Evolutionary conservation across 2,888 invertebrate species (phyloP), one percentile per base, ranked within the genome.

Genomic region (Ophion costatus): DNA sequence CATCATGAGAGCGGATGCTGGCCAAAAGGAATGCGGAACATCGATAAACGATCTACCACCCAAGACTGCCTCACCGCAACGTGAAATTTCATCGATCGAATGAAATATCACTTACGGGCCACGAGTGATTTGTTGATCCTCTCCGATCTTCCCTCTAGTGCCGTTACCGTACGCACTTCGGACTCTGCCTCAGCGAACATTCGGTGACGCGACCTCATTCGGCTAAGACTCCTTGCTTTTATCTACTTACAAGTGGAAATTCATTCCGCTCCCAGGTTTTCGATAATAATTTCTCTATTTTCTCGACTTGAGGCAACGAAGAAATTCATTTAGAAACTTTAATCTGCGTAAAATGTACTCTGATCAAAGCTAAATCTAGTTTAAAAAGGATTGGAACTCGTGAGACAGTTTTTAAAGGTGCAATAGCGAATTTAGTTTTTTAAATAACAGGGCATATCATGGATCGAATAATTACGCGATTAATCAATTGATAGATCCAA

Each of bases 1-100:
- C 69, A 45, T 61, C 69, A 51, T 24, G n/a, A 63, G 59, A 74
- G 66, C 33, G 42, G 57, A 75, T 61, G 45, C 51, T 33, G 22
- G 20, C 51, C 45, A 59, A 73, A 24, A 51, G 57, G 70, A 74
- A 80, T 64, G 69, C 77, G 64, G 61, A 79, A 76, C 83, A 87
- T 86, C 84, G 85, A 87, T 87, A 88, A 87, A 87, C 88, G 86
- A 89, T 88, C 73, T 78, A 45, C 67, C 59, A 59, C 51, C 75
- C 67, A 22, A 56, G 67, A 33, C 20, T 11, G 45, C n/a, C 24
- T n/a, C 64, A 29, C 6, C 51, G 20, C 57, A 38, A 56, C 51
- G 33, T 51, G 51, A 76, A 66, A 73, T 75, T 67, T 22, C 57
- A 84, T 84, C 70, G 83, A 84, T 86, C 73, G 64, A 75, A 76